A percentile compares a stretch with the other conserved stretches of the same genome.
These are phyloP conservation scores for Leptura quadrifasciata DNA, from an alignment of 2,888 invertebrate species.

Conservation along the genomic window DNA sequence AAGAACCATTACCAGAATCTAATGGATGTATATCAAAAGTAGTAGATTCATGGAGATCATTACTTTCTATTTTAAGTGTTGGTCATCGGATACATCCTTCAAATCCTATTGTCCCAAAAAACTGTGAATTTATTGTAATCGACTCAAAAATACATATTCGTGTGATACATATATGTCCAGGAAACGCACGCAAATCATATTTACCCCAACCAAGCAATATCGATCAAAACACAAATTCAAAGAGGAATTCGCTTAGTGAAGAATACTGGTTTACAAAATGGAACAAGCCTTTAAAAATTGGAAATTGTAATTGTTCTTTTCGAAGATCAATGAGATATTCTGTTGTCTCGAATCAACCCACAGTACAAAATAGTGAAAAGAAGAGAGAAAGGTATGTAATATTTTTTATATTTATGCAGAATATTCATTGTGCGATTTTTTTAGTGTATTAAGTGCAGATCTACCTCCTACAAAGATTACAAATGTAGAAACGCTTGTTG, in stretches of 20 bases:
- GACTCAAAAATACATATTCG: slow-evolving; percentile 67
- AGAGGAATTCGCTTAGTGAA: slow-evolving; percentile 70
- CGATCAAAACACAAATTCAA: slow-evolving; percentile 57
- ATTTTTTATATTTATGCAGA: neutral
- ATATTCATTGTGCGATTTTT: slow-evolving; percentile 34
- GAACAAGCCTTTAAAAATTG: slow-evolving; percentile 71
- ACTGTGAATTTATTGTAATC: slow-evolving; percentile 70
- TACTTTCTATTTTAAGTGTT: slow-evolving; percentile 61
- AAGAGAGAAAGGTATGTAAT: slow-evolving; percentile 50
- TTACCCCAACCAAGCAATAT: slow-evolving; percentile 54
- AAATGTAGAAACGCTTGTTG: slow-evolving; percentile 70
- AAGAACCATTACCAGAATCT: slow-evolving; percentile 50
- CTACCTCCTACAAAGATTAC: slow-evolving; percentile 65
- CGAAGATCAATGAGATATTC: slow-evolving; percentile 70
- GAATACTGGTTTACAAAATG: slow-evolving; percentile 75
- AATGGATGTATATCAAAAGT: slow-evolving; percentile 64
- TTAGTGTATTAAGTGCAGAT: slow-evolving; percentile 60
- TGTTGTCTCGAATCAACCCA: slow-evolving; percentile 60
- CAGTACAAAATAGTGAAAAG: slow-evolving; percentile 46
- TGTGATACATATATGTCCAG: slow-evolving; percentile 69
- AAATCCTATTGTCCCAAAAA: slow-evolving; percentile 66
- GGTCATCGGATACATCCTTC: slow-evolving; percentile 68
- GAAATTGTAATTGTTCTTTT: slow-evolving; percentile 72
- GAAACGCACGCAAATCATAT: slow-evolving; percentile 57
- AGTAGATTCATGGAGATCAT: slow-evolving; percentile 59